Evolutionary conservation across 2,797 vertebrate species (phyloP), one percentile per base, ranked within the genome.

Genomic region (Anableps anableps): DNA sequence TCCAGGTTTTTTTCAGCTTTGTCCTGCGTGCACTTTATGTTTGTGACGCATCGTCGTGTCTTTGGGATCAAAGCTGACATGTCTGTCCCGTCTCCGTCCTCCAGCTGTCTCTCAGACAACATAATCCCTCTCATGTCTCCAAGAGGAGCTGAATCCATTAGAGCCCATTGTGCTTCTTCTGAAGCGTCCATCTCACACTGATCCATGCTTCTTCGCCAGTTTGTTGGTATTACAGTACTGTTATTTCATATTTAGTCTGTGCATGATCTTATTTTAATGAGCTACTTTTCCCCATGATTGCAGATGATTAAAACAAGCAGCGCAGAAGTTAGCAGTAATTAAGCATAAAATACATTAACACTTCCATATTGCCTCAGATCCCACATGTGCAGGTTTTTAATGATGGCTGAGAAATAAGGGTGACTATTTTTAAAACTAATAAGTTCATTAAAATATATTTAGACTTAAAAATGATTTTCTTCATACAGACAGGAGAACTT

Each of bases 251-350:
- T 72, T n/a, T 73, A 62, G 70, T 81, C 23, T 14, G 21, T 70
- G 38, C 38, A 80, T 79, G 72, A 85, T 78, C 78, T 80, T 29
- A 0, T 41, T 79, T 68, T 85, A 85, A 86, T 64, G 62, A 81
- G 73, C 36, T 47, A 5, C 43, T 74, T 76, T 75, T 0, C 19
- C 23, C 17, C 47, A 38, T 72, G 78, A 75, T 85, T 75, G 83
- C 43, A 75, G n/a, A 68, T 75, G 51, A 60, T 83, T 85, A 85
- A 80, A 80, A 75, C 68, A 50, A 58, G 60, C 53, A 50, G 64
- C 11, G 34, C 11, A 51, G 0, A 71, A 75, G 51, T 13, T 14
- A 38, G 75, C 31, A 72, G 50, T 66, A 50, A 21, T 66, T 38
- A 34, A 66, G 64, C 36, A 19, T 23, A 38, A 58, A 72, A 64